These are phyloP conservation scores for Brachyptera risi DNA, from an alignment of 2,888 invertebrate species.

Conservation along the genomic window DNA sequence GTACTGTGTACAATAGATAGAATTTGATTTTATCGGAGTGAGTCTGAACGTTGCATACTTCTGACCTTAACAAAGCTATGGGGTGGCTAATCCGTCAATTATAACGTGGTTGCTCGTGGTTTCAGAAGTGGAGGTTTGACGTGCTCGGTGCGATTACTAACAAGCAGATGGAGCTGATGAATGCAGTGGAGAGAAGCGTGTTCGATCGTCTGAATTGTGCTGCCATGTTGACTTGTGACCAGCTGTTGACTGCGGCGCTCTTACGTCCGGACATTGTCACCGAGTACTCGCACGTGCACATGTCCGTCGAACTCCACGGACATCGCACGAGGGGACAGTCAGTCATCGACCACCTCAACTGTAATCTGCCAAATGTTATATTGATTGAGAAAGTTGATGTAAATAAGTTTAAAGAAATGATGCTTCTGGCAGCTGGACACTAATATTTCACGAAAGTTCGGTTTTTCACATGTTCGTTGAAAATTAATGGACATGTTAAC, in stretches of 20 bases:
- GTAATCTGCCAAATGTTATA: constrained; percentile 44
- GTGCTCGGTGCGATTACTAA: constrained; percentile 15
- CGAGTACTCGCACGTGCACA: constrained; percentile 41
- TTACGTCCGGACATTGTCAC: constrained; percentile 23
- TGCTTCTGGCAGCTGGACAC: constrained; percentile 46
- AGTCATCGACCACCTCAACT: constrained; percentile 53
- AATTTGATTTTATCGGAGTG: no score
- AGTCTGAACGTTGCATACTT: no score
- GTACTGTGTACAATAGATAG: no score
- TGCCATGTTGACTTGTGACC: constrained; percentile 48
- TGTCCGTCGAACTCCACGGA: constrained; percentile 57
- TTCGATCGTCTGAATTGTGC: constrained; percentile 6
- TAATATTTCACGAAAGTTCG: background rate
- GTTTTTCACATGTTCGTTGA: no score
- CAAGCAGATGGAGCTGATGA: constrained; percentile 24
- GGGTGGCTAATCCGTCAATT: no score
- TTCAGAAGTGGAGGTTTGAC: constrained; percentile 28
- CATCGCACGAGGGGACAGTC: constrained; percentile 59
- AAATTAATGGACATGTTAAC: no score
- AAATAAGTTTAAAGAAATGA: constrained; percentile 48
- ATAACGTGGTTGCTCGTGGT: constrained; percentile 1
- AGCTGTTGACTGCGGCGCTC: constrained; percentile 33
- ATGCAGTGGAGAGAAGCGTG: constrained; percentile 22
- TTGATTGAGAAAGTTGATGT: constrained; percentile 49
- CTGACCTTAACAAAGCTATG: no score